Evolutionary conservation across 1,140 invertebrate genomes (phyloP), one percentile per base, ranked within the genome.

Genomic region (Nasonia vitripennis): DNA sequence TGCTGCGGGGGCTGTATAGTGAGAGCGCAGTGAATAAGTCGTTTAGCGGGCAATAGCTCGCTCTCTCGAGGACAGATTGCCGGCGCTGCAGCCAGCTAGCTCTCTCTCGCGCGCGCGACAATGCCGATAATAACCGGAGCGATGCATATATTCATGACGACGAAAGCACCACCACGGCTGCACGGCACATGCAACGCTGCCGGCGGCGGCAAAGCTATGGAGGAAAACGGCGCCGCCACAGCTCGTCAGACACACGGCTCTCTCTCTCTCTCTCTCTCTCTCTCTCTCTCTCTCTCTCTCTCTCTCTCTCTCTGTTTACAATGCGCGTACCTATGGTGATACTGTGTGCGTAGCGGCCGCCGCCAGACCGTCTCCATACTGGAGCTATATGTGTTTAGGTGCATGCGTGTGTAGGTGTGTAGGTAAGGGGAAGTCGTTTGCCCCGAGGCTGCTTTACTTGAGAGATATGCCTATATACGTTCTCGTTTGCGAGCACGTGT

Each of bases 121-220:
- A 87, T 87, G 71, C 84, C 79, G 83, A 74, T 86, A 88, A 86
- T 89, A 87, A 88, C 82, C 48, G 80, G 14, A 3, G 31, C 74
- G 75, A 34, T 75, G 87, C 86, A 88, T 88, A 87, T 88, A 88
- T 89, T 86, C 83, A 87, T 87, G 88, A 87, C 85, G 27, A 7
- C 68, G 23, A 71, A 17, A 31, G 68, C 27, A 27, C 23, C 23
- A 17, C 67, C 67, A 11, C 4, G 27, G 68, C 68, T 2, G 34
- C 34, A 71, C 6, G 1, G 71, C 34, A 68, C 9, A n/a, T 68
- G 9, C 67, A 68, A 4, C 62, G 17, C 6, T 14, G 62, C 1
- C 1, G 6, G 62, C 10, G 62, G 62, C 62, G n/a, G 2, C 23
- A 6, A 2, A 68, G 67, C 67, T 27, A 17, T 68, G 73, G 48